Conservation (phyloP, 2,888 invertebrate species). For the Nesidiocoris tenuis region DNA sequence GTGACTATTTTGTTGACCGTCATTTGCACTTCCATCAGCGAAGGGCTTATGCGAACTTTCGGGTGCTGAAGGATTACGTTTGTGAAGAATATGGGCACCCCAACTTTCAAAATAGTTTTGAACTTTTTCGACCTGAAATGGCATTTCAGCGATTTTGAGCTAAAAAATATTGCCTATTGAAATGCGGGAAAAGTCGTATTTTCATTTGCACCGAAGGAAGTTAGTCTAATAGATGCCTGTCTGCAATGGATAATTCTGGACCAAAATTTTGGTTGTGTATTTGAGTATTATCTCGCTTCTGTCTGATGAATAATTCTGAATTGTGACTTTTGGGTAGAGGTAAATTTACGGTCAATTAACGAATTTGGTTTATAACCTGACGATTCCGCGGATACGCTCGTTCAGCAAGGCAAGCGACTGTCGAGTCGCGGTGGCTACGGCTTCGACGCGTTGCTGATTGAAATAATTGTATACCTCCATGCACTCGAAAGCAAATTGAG, state of each 20-base stretch:
- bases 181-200: too few relatives aligned
- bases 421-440: slow-evolving; percentile 72
- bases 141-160: too few relatives aligned
- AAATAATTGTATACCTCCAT: slow-evolving; percentile 79
- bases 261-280: too few relatives aligned
- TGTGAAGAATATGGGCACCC: slow-evolving; percentile 51
- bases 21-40: slow-evolving; percentile 70
- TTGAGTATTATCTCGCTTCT: too few relatives aligned
- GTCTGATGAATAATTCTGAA: too few relatives aligned
- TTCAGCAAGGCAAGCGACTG: slow-evolving; percentile 71
- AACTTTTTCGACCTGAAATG: slow-evolving; percentile 29
- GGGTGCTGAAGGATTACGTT: slow-evolving; percentile 67
- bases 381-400: slow-evolving; percentile 50
- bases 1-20: slow-evolving; percentile 58
- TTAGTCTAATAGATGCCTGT: too few relatives aligned
- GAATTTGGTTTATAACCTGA: too few relatives aligned
- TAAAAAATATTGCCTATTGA: too few relatives aligned
- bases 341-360: too few relatives aligned
- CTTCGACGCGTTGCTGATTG: slow-evolving; percentile 71
- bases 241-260: too few relatives aligned
- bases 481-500: slow-evolving; percentile 55
- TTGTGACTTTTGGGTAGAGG: too few relatives aligned
- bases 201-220: too few relatives aligned
- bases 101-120: slow-evolving; percentile 60
- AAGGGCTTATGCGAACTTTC: slow-evolving; percentile 62